phyloP scores from a whole-genome alignment of 1,140 invertebrate species.

The Dreissena polymorpha region DNA sequence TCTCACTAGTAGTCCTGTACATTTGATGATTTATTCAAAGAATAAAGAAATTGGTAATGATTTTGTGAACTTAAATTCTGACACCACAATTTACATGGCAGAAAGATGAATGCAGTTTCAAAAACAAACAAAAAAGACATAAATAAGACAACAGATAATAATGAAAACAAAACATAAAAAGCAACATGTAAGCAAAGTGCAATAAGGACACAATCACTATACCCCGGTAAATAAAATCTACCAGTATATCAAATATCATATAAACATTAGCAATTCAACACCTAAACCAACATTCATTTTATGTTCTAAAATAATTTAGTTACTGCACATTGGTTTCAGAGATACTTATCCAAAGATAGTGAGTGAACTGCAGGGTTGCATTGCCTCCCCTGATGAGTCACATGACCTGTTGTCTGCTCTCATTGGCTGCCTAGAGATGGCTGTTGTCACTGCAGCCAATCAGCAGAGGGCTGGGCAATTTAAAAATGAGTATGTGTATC shows the following conservation, averaged over 20 bases:
- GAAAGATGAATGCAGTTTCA: too few relatives aligned
- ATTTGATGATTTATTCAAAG: too few relatives aligned
- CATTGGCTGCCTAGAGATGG: constrained; percentile 69
- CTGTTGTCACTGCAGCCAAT: constrained; percentile 55
- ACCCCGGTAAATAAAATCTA: too few relatives aligned
- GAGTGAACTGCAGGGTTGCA: constrained; percentile 62
- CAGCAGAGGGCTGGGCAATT: background rate
- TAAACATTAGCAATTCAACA: background rate
- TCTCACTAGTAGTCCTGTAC: too few relatives aligned
- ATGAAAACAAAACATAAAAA: too few relatives aligned
- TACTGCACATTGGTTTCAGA: constrained; percentile 55
- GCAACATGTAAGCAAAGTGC: too few relatives aligned
- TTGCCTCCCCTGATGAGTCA: constrained; percentile 46
- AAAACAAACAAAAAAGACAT: too few relatives aligned
- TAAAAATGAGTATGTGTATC: constrained; percentile 25
- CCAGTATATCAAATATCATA: background rate
- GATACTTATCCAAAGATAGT: constrained; percentile 76
- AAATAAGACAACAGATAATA: too few relatives aligned
- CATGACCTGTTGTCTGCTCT: constrained; percentile 73
- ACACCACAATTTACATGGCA: too few relatives aligned
- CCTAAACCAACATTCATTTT: background rate
- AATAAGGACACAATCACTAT: too few relatives aligned
- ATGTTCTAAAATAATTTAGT: background rate
- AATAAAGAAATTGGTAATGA: too few relatives aligned
- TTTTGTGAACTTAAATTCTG: too few relatives aligned